Conservation (phyloP, 2,113 vertebrate species). For the Tachycineta bicolor region DNA sequence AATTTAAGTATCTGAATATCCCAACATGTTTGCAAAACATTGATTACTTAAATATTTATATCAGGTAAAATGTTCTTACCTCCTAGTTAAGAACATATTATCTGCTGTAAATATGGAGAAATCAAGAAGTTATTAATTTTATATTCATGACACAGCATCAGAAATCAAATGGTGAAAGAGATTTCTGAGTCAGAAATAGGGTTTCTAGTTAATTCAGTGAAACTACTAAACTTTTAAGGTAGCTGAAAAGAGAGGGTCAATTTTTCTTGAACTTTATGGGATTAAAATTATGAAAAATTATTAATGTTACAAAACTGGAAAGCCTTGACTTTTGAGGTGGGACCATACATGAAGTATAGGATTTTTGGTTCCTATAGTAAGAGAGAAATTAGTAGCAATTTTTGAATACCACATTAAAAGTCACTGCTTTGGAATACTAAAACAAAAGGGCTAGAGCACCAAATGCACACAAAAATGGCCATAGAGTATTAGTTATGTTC, state of each 20-base stretch:
- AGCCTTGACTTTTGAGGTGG: neutral
- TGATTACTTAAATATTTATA: neutral
- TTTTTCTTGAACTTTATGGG: neutral
- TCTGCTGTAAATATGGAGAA: neutral
- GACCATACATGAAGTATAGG: neutral
- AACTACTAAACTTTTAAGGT: neutral
- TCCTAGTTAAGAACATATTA: neutral
- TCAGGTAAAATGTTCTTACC: neutral
- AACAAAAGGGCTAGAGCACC: neutral
- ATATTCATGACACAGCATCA: neutral
- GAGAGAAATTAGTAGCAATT: neutral
- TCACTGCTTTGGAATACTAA: neutral
- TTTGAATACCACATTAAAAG: neutral
- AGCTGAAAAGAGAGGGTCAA: neutral
- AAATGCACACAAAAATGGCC: neutral
- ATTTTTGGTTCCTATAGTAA: neutral
- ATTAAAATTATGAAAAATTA: neutral
- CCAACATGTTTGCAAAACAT: neutral
- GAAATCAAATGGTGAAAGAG: neutral
- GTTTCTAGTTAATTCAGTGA: neutral
- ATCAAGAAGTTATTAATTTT: neutral
- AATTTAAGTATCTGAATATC: neutral
- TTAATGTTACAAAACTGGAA: neutral
- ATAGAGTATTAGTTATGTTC: constrained; percentile 7
- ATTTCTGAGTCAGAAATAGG: neutral